Percentiles rank a stretch among this genome's conserved stretches.
Conservation (phyloP, 2,797 vertebrate genomes). For the Microctenopoma steveboyesi region DNA sequence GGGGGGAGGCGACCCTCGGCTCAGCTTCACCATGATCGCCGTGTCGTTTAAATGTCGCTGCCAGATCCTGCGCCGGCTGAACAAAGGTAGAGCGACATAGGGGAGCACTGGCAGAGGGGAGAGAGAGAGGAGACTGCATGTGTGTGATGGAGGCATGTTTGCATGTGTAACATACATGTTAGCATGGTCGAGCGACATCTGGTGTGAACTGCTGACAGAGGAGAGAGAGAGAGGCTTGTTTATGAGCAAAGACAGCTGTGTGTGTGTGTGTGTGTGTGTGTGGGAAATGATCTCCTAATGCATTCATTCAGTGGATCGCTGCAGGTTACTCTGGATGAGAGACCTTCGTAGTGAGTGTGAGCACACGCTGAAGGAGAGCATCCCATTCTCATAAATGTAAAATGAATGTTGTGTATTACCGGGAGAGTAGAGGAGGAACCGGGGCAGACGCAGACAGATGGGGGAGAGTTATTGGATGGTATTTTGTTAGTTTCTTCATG, state of each 20-base stretch:
- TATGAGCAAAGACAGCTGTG: constrained; percentile 33
- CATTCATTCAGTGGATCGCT: constrained; percentile 62
- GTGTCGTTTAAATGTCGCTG: constrained; percentile 99
- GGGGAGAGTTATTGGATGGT: not conserved
- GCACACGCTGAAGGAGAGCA: constrained; percentile 17
- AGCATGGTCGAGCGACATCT: constrained; percentile 33
- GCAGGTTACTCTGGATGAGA: constrained; percentile 51
- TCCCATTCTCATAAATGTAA: constrained; percentile 63
- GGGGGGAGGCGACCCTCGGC: constrained; percentile 60
- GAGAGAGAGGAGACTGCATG: constrained; percentile 22
- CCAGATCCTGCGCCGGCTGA: constrained; percentile 95
- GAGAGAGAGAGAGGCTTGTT: constrained; percentile 36
- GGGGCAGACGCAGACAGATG: constrained; percentile 11
- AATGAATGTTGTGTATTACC: constrained; percentile 61
- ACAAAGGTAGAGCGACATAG: constrained; percentile 90
- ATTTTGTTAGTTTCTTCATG: not conserved
- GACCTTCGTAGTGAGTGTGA: constrained; percentile 34
- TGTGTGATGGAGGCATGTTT: constrained; percentile 30
- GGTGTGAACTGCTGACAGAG: constrained; percentile 67
- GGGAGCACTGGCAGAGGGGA: constrained; percentile 21
- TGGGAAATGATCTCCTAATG: constrained; percentile 52
- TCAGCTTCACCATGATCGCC: constrained; percentile 91
- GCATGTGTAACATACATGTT: constrained; percentile 19
- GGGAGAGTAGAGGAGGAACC: constrained; percentile 25
- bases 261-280: constrained; percentile 29